Conservation (phyloP, 1,140 invertebrate genomes). For the Asbolus verrucosus region DNA sequence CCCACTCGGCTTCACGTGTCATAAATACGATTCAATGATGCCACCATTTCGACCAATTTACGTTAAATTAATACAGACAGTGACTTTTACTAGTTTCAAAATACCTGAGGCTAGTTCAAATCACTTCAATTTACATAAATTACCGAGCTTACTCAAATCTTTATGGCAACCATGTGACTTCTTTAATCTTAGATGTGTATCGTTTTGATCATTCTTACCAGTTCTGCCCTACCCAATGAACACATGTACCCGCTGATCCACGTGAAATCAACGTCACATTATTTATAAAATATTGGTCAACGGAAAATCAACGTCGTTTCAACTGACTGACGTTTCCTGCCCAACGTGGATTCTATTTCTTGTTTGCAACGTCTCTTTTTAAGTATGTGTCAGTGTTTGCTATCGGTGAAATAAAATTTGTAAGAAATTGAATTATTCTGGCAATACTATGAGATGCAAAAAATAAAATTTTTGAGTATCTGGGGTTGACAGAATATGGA, state of each 20-base stretch:
- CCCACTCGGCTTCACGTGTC: not conserved
- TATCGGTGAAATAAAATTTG: no score
- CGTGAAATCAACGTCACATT: slow-evolving; percentile 8
- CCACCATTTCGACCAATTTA: slow-evolving; percentile 27
- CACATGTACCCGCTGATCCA: not conserved
- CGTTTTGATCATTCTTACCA: slow-evolving; percentile 20
- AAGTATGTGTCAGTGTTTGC: no score
- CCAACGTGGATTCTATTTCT: no score
- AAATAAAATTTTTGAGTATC: no score
- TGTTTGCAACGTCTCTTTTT: no score
- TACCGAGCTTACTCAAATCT: slow-evolving; percentile 18
- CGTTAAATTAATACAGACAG: slow-evolving; percentile 20
- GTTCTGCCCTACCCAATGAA: not conserved
- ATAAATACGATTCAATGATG: slow-evolving; percentile 22
- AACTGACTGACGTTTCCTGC: no score
- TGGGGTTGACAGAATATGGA: no score
- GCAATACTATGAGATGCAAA: no score
- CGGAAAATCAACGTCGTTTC: slow-evolving; percentile 3
- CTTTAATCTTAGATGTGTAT: slow-evolving; percentile 12
- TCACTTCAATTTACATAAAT: slow-evolving; percentile 27
- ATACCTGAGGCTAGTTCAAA: slow-evolving; percentile 6
- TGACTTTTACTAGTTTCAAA: not conserved
- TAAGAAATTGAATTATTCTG: no score
- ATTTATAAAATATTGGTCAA: slow-evolving; percentile 1
- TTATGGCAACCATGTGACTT: slow-evolving; percentile 25